A percentile compares a stretch with the other conserved stretches of the same genome.
Conservation (phyloP, 2,797 vertebrate genomes). For the Cynodonichthys magdalenae region DNA sequence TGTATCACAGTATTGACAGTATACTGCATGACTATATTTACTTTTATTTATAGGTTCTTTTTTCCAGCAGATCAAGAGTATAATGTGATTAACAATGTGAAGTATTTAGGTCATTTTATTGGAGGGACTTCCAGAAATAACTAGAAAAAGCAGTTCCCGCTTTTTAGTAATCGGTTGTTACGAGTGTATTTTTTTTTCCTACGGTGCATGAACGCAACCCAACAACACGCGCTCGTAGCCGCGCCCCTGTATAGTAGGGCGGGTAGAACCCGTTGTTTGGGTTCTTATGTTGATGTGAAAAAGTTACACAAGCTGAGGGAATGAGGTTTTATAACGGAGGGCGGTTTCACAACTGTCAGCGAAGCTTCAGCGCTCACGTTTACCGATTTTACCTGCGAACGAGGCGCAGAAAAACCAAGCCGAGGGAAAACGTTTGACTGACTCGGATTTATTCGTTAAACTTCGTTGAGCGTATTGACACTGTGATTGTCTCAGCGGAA, state of each 20-base stretch:
- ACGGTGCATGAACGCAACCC: slow-evolving; percentile 23
- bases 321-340: slow-evolving; percentile 50
- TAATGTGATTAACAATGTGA: too few relatives aligned
- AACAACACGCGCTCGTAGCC: slow-evolving; percentile 32
- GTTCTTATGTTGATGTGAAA: slow-evolving; percentile 53
- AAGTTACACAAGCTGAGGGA: slow-evolving; percentile 81
- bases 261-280: slow-evolving; percentile 57
- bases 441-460: too few relatives aligned
- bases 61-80: too few relatives aligned
- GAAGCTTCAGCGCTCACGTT: neutral
- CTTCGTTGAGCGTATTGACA: too few relatives aligned
- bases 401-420: neutral
- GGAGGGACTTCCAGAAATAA: too few relatives aligned
- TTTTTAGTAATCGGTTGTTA: too few relatives aligned
- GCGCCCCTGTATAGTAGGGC: slow-evolving; percentile 73
- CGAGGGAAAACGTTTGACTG: neutral
- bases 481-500: too few relatives aligned
- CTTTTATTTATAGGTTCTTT: too few relatives aligned
- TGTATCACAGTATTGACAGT: too few relatives aligned
- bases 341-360: slow-evolving; percentile 41
- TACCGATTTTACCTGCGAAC: neutral
- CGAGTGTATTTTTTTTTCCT: neutral
- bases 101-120: too few relatives aligned
- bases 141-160: too few relatives aligned
- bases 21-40: too few relatives aligned